Evolutionary conservation across 1,140 invertebrate genomes (phyloP).

Genomic region (Drosophila sulfurigaster): DNA sequence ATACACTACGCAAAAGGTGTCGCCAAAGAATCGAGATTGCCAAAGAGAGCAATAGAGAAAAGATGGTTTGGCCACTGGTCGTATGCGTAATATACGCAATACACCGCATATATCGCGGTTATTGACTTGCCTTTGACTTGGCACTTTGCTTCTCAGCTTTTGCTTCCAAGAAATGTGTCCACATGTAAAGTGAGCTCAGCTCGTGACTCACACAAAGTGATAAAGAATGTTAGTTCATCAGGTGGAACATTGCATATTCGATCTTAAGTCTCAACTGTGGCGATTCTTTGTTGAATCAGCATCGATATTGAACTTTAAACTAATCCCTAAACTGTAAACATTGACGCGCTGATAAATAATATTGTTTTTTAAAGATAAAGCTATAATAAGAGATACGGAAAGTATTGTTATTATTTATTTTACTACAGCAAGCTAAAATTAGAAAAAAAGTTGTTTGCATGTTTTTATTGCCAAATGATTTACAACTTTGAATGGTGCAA

Average conservation of each 20-base stretch:
- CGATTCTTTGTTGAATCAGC: not conserved
- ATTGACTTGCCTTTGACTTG: constrained; percentile 57
- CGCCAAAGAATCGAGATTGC: constrained; percentile 10
- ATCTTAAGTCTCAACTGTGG: constrained; percentile 1
- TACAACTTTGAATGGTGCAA: no score
- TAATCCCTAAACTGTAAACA: not conserved
- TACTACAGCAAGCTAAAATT: no score
- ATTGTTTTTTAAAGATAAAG: not conserved
- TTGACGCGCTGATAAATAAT: not conserved
- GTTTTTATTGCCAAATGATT: no score
- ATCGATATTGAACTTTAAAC: not conserved
- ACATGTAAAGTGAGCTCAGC: constrained; percentile 48
- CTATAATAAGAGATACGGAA: not conserved
- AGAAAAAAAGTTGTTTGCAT: no score
- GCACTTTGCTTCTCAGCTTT: constrained; percentile 5
- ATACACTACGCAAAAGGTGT: constrained; percentile 29
- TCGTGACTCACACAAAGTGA: constrained; percentile 20
- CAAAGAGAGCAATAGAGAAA: not conserved
- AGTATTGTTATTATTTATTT: no score
- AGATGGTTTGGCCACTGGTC: constrained; percentile 31
- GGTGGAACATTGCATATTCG: not conserved
- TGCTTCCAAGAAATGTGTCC: constrained; percentile 56
- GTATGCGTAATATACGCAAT: constrained; percentile 65
- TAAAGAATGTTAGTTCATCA: constrained; percentile 22
- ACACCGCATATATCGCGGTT: constrained; percentile 21